Base-by-base conservation (phyloP, 53 echinoderm and acorn worm species). In the Zoroaster sp. region DNA sequence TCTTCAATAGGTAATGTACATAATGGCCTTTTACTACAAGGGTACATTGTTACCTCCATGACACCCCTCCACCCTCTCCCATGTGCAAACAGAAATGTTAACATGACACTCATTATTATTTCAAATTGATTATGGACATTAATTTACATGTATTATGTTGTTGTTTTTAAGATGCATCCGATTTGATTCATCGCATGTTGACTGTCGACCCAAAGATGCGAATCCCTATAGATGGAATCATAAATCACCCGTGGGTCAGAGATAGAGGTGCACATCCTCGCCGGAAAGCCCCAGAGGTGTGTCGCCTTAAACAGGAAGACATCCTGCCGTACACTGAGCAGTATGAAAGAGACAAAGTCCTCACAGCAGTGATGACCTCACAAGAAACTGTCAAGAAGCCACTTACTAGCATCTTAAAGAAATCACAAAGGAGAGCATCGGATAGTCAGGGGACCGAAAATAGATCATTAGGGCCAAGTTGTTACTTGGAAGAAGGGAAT, bases 171-270 rank as follows among this genome's bases (percentile, higher is more conserved):
- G 93, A 75, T 89, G 93, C 93, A 35, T 93, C 95, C 8, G 89
- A 87, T 47, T 80, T 98, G 36, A 98, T 98, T 45, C 91, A 88
- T 40, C 89, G 80, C 39, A 89, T 98, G 78, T 80, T 98, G 87
- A 93, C 89, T 11, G 93, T 98, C 11, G 91, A 96, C 80, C 91
- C 99, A 13, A 89, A 91, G 40, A 91, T 93, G 65, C 73, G 96
- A 40, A 95, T 94, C 32, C 94, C 94, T 65, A 94, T 98, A 30
- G 94, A 96, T 15, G 99, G 93, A 51, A 92, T 98, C 69, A 80
- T 92, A 54, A 89, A 87, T 66, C 89, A 96, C 45, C 91, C 88
- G 17, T 98, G 99, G 99, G 91, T 90, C 72, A 80, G 79, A 38
- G 94, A 83, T 34, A 59, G 63, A 59, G 69, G 74, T 7, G 18